Evolutionary conservation across 2,888 invertebrate species (phyloP), one percentile per base, ranked within the genome.

Genomic region (Seira ritae): DNA sequence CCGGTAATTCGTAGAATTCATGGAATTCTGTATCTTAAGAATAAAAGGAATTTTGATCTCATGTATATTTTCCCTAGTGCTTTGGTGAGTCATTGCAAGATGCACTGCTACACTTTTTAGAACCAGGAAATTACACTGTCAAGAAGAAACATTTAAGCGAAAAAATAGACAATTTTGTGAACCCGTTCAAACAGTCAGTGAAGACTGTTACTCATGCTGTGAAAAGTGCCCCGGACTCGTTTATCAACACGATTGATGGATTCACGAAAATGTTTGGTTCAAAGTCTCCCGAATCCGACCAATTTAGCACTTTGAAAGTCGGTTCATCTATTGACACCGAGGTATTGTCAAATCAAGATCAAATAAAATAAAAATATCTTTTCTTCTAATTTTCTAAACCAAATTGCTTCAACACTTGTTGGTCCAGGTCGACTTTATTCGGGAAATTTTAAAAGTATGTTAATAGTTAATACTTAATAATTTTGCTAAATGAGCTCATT

Each of bases 201-300:
- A 94, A 95, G 89, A 95, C 91, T 22, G 92, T 94, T 22, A 93
- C 94, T 0, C 93, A 93, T 89, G 94, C 95, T 0, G 95, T 98
- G 31, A 95, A 96, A 91, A 95, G 95, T 72, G 95, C 97, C 93
- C 97, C 97, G 0, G 97, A 97, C 90, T 96, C 96, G 89, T 93
- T 97, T 86, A 93, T 95, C 46, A 96, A 94, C 89, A 96, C 96
- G 0, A 95, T 97, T 0, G 96, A 95, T 89, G 95, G 95, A 78
- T 93, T 96, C 87, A 95, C 94, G 66, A 95, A 95, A 91, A 94
- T 96, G 22, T 95, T 96, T 89, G 93, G 94, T 91, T 92, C 92
- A 15, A 91, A 90, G 84, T 89, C 90, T 87, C 77, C 91, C 89
- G 91, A 93, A 90, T 90, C 92, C 78, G 87, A 84, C 90, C 86